Percentiles rank a stretch among this genome's conserved stretches.
Evolutionary conservation across 2,888 invertebrate species (phyloP).

Genomic region (Dynastes maya): DNA sequence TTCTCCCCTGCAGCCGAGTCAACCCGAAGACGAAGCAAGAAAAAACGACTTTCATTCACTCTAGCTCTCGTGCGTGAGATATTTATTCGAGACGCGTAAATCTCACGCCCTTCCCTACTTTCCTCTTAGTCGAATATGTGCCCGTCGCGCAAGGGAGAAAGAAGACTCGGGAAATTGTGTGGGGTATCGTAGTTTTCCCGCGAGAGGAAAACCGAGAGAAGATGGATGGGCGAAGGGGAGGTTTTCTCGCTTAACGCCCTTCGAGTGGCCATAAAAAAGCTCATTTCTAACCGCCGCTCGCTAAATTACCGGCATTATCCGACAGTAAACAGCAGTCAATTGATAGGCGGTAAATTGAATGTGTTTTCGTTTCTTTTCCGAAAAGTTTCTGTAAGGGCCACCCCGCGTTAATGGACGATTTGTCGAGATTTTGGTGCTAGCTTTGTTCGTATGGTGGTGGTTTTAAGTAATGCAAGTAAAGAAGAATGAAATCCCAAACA

Average conservation of each 20-base stretch:
- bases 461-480: no score
- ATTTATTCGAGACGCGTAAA: constrained; percentile 63
- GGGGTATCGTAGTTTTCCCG: neutral
- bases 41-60: constrained; percentile 3
- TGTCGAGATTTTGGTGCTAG: constrained; percentile 7
- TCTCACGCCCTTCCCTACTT: constrained; percentile 45
- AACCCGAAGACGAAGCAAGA: neutral
- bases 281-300: constrained; percentile 63
- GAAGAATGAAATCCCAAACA: no score
- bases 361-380: constrained; percentile 39
- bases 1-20: constrained; percentile 5
- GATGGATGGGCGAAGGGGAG: constrained; percentile 60
- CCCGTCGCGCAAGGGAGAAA: constrained; percentile 6
- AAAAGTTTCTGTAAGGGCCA: neutral
- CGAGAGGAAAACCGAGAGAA: constrained; percentile 52
- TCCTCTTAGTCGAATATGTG: constrained; percentile 14
- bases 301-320: constrained; percentile 65
- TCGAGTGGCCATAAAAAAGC: constrained; percentile 62
- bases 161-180: constrained; percentile 10
- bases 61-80: constrained; percentile 40
- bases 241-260: constrained; percentile 59
- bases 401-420: constrained; percentile 19
- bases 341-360: constrained; percentile 61
- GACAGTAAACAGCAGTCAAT: constrained; percentile 69
- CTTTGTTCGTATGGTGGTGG: neutral